Evolutionary conservation across 2,113 vertebrate genomes (phyloP), one percentile per base, ranked within the genome.

Genomic region (Bubo bubo): DNA sequence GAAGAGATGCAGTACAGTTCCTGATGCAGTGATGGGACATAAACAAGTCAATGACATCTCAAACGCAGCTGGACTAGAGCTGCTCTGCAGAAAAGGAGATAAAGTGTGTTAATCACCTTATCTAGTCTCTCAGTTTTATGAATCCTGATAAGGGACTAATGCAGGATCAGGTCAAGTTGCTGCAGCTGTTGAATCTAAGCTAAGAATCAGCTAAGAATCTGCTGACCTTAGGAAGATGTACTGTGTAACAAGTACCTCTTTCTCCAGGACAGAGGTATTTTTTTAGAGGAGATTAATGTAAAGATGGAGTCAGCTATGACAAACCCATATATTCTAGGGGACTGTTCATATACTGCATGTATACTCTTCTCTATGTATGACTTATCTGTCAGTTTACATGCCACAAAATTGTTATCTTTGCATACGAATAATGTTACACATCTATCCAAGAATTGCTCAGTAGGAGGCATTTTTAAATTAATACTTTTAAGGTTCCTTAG

Each of bases 351-450:
- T 9, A 12, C 50, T 58, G 60, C 24, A 32, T 4, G 0, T 3
- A 2, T 7, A 5, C 21, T 64, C 15, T 34, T 34, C 45, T 22
- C 7, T 0, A 14, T 3, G 12, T 23, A 16, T 15, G 47, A n/a
- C 34, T 37, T 18, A 14, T 3, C 45, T 24, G 27, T n/a, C 47
- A 39, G 11, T 63, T 77, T 17, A 49, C 45, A 8, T 12, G 39
- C 19, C 23, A n/a, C 14, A 12, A 5, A 9, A 4, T 2, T 8
- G 18, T 59, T 34, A 13, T 10, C 58, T 55, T 41, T 75, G 62
- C 49, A 8, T 9, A 7, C 22, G 22, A 34, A 3, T 8, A 2
- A 2, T 1, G 4, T 22, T 30, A 26, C 7, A 0, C 16, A 2
- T 37, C 56, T 9, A 3, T 4, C 27, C 35, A 34, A 43, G 13